Conservation (phyloP, 2,113 vertebrate species). For the Mastomys coucha region DNA sequence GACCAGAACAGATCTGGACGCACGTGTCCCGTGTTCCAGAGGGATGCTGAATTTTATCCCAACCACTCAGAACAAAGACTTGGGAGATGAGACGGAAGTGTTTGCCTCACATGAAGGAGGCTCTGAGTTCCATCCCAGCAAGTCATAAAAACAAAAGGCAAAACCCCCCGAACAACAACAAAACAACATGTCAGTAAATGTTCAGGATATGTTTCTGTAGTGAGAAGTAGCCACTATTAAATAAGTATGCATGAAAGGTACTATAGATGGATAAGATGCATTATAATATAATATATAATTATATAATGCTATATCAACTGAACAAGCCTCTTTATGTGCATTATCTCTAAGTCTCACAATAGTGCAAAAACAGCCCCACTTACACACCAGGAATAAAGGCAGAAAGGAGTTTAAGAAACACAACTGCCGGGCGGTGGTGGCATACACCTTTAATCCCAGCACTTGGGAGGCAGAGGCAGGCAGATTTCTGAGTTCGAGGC, state of each 20-base stretch:
- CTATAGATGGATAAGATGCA: background rate
- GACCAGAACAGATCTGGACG: background rate
- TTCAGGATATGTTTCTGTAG: background rate
- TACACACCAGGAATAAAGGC: background rate
- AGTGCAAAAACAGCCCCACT: background rate
- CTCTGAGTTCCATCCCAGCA: background rate
- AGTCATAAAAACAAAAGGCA: background rate
- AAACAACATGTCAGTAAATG: background rate
- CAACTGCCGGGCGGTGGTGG: too few species aligned
- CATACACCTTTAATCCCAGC: too few species aligned
- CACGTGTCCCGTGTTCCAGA: background rate
- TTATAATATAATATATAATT: background rate
- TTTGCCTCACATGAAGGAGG: background rate
- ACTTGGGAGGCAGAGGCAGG: too few species aligned
- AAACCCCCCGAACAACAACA: background rate
- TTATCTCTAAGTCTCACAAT: background rate
- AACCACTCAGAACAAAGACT: background rate
- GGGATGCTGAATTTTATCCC: background rate
- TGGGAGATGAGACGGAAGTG: background rate
- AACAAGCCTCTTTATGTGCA: background rate
- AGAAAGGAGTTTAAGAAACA: background rate
- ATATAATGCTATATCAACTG: background rate
- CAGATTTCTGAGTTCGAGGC: too few species aligned
- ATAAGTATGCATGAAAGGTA: background rate
- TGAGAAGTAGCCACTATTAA: background rate